Evolutionary conservation across 1,140 invertebrate genomes (phyloP).

Genomic region (Marisa cornuarietis): DNA sequence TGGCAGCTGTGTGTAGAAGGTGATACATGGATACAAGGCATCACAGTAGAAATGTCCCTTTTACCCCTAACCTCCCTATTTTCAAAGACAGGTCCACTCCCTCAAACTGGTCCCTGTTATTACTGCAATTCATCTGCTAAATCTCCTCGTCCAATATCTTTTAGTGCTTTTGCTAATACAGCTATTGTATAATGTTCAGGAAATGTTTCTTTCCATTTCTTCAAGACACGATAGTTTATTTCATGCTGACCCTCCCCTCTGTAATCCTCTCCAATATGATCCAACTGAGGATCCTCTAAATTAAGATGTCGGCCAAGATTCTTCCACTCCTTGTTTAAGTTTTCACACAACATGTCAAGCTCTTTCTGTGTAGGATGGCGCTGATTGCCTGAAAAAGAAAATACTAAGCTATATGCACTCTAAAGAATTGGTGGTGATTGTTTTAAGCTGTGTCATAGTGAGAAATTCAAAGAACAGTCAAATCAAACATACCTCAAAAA

Average conservation of each 20-base stretch:
- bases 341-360: conserved; percentile 7
- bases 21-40: too few relatives aligned
- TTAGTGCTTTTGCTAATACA: conserved; percentile 2
- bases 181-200: neutral
- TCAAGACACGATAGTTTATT: conserved; percentile 17
- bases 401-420: too few relatives aligned
- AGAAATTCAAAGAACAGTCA: too few relatives aligned
- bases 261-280: conserved; percentile 9
- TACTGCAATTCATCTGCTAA: conserved; percentile 15
- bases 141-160: conserved; percentile 13
- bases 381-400: neutral
- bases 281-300: neutral
- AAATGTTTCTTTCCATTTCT: conserved; percentile 9
- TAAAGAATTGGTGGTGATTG: too few relatives aligned
- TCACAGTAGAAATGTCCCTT: too few relatives aligned
- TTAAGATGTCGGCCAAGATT: neutral
- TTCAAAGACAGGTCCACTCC: too few relatives aligned
- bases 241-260: conserved; percentile 12
- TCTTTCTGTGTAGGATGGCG: neutral
- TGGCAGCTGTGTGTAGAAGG: too few relatives aligned
- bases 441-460: too few relatives aligned
- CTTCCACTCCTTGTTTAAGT: neutral
- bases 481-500: too few relatives aligned
- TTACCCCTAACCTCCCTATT: too few relatives aligned
- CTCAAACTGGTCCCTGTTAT: neutral